Evolutionary conservation across 2,113 vertebrate genomes (phyloP).

Genomic region (Sylvia atricapilla): DNA sequence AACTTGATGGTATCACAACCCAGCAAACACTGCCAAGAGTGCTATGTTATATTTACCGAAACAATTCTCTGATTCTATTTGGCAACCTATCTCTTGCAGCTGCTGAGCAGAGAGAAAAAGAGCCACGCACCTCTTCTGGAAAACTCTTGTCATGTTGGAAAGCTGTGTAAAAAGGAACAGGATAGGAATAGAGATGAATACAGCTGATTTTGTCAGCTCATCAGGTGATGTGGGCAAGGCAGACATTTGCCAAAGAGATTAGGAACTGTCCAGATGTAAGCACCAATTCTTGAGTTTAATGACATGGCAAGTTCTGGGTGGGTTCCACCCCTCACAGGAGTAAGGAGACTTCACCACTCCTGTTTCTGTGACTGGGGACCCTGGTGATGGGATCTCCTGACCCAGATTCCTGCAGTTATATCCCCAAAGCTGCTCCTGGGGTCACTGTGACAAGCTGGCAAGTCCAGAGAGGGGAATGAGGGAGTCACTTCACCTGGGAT

Average conservation of each 20-base stretch:
- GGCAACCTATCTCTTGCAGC: not conserved
- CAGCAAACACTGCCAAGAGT: not conserved
- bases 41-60: not conserved
- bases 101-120: not conserved
- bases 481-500: not conserved
- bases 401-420: not conserved
- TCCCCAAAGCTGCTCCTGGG: not conserved
- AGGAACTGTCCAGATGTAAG: not conserved
- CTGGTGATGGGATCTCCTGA: not conserved
- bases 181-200: not conserved
- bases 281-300: not conserved
- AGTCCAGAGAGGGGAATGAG: fast-evolving
- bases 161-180: not conserved
- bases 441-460: not conserved
- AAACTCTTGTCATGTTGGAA: not conserved
- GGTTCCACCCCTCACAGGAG: not conserved
- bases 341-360: not conserved
- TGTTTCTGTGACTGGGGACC: not conserved
- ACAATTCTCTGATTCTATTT: not conserved
- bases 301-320: not conserved
- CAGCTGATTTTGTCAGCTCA: not conserved
- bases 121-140: not conserved
- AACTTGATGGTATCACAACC: not conserved
- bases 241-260: not conserved
- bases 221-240: not conserved